Evolutionary conservation across 2,797 vertebrate species (phyloP), one percentile per base, ranked within the genome.

Genomic region (Notolepis coatsorum): DNA sequence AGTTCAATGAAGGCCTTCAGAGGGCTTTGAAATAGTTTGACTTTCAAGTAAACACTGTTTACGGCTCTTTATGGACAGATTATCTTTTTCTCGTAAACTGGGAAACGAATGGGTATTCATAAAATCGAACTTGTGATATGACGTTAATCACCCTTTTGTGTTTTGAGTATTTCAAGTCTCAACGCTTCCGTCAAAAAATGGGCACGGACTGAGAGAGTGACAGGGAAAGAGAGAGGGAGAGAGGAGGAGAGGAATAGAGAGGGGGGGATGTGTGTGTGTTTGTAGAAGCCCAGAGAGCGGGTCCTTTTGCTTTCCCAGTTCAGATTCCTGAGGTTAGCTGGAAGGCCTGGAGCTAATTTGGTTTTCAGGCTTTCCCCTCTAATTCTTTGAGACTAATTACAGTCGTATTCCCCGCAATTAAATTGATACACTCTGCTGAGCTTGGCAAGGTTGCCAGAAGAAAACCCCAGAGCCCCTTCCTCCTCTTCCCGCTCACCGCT

Each of bases 241-340:
- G 9, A 33, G 33, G 10, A 21, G 13, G 50, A 38, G 31, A 7
- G 35, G 28, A 37, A 35, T 35, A 28, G 23, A 25, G 52, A 25
- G 50, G 24, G 50, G 42, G 41, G 17, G 49, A 31, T 27, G 13
- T 24, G 39, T 1, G 39, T 43, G 70, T 3, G 75, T 71, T 73
- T 72, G 77, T 87, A 80, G 75, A 82, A 81, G 60, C 65, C 73
- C 66, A 66, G 38, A 66, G 38, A 75, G 58, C 76, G 65, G 72
- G 77, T 79, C 68, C 48, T 67, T n/a, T 77, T 48, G 60, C 79
- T 85, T 84, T 64, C 55, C 80, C n/a, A 2, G 76, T 68, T 83
- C 67, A 85, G 77, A 93, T 92, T 92, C 88, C 81, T 92, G 91
- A 90, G 91, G 89, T 90, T 92, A 89, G 27, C 41, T 75, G 70